Percentiles rank a stretch among this genome's conserved stretches.
Conservation (phyloP, 2,888 invertebrate species). For the Andricus curvator region DNA sequence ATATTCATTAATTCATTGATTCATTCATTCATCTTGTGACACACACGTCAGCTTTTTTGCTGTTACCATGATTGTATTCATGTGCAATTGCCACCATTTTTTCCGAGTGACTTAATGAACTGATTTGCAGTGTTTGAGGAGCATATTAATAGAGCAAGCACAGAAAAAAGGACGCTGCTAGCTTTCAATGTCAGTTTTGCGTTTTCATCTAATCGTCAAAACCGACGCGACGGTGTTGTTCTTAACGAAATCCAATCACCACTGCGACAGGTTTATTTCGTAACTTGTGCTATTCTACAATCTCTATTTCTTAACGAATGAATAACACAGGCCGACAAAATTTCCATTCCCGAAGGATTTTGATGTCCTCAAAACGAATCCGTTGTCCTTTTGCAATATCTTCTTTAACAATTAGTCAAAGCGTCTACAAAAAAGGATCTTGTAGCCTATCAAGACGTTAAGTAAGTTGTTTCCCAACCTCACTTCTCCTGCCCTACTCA, state of each 20-base stretch:
- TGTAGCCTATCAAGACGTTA: too few species aligned
- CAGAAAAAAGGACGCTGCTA: slow-evolving; percentile 33
- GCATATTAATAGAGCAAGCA: slow-evolving; percentile 35
- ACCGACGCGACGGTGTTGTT: neutral
- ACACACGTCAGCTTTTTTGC: slow-evolving; percentile 69
- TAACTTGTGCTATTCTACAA: neutral
- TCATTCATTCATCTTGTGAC: slow-evolving; percentile 69
- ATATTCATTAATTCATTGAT: slow-evolving; percentile 52
- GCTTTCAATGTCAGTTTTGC: slow-evolving; percentile 43
- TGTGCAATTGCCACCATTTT: slow-evolving; percentile 64
- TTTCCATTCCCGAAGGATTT: too few species aligned
- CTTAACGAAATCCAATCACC: slow-evolving; percentile 12
- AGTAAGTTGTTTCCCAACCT: too few species aligned
- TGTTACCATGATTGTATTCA: slow-evolving; percentile 66
- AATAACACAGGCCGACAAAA: neutral
- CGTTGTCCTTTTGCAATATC: too few species aligned
- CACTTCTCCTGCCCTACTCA: too few species aligned
- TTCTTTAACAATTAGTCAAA: too few species aligned
- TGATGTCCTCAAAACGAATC: too few species aligned
- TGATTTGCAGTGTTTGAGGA: slow-evolving; percentile 40
- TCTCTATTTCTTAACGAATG: neutral
- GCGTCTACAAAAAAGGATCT: too few species aligned
- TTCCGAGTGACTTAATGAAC: slow-evolving; percentile 50
- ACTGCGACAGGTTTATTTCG: slow-evolving; percentile 8
- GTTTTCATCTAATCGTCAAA: slow-evolving; percentile 27